Conservation (phyloP, 2,797 vertebrate genomes). For the Silurus aristotelis region DNA sequence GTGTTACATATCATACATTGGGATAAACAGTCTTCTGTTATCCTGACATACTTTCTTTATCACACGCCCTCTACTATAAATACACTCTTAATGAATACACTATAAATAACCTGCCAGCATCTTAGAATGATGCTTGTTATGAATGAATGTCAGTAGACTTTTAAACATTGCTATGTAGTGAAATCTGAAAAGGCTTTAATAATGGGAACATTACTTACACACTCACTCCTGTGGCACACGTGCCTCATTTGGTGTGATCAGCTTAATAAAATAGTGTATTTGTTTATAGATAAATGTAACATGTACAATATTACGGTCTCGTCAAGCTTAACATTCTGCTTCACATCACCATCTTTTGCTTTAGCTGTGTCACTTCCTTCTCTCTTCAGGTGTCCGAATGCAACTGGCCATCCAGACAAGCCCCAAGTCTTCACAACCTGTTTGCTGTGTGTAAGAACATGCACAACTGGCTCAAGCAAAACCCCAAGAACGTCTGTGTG, state of each 20-base stretch:
- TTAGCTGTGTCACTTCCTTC: not conserved
- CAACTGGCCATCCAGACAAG: constrained; percentile 93
- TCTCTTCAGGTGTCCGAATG: constrained; percentile 91
- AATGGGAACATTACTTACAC: constrained; percentile 16
- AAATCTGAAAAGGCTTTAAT: constrained; percentile 30
- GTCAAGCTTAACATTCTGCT: not conserved
- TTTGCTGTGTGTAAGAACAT: constrained; percentile 99
- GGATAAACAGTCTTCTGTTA: not conserved
- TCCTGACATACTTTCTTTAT: not conserved
- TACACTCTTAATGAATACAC: not conserved
- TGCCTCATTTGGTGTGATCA: constrained; percentile 5
- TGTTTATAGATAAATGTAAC: not conserved
- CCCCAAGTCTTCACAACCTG: constrained; percentile 96
- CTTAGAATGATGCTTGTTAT: not conserved
- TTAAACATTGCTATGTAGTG: constrained; percentile 15
- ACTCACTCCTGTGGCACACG: not conserved
- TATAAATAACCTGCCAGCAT: constrained; percentile 5
- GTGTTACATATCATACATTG: not conserved
- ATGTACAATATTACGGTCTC: not conserved
- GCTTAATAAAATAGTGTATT: constrained; percentile 2
- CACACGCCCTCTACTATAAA: not conserved
- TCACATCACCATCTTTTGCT: not conserved
- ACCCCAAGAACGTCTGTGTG: constrained; percentile 98
- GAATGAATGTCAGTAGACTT: not conserved
- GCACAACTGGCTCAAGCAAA: constrained; percentile 99